Conservation (phyloP, 2,113 vertebrate genomes). For the Hydropotes inermis region DNA sequence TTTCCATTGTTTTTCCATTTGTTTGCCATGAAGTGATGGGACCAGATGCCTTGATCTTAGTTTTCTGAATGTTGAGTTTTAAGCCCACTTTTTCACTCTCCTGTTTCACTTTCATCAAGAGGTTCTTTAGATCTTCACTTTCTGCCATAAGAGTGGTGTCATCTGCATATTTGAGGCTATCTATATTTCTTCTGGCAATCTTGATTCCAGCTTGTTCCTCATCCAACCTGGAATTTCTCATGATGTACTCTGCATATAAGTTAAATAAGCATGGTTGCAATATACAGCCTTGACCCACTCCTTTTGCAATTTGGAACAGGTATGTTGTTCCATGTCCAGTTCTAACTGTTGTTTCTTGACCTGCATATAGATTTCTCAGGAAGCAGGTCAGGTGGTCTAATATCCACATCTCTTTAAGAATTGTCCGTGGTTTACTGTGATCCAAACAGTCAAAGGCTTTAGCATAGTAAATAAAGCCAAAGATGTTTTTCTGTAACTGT, state of each 20-base stretch:
- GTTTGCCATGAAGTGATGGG: neutral
- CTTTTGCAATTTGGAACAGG: too few species aligned
- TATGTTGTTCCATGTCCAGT: too few species aligned
- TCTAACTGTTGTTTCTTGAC: too few species aligned
- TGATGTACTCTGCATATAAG: neutral
- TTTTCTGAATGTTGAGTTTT: neutral
- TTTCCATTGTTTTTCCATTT: neutral
- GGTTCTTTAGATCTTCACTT: neutral
- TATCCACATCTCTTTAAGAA: too few species aligned
- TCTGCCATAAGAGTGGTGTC: neutral
- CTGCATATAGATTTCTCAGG: too few species aligned
- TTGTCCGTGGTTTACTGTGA: too few species aligned
- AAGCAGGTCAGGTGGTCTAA: too few species aligned
- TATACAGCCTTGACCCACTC: too few species aligned
- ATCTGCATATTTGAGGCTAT: neutral
- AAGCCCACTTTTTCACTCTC: neutral
- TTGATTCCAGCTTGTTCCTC: neutral
- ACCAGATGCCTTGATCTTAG: neutral
- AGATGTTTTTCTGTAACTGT: too few species aligned
- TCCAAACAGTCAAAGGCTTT: too few species aligned
- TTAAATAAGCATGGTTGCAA: too few species aligned
- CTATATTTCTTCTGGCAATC: neutral
- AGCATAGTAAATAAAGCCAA: too few species aligned
- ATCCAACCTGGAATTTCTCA: neutral
- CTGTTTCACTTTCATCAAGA: neutral